Evolutionary conservation across 2,113 vertebrate species (phyloP), one percentile per base, ranked within the genome.

Genomic region (Cephalopholis sonnerati): DNA sequence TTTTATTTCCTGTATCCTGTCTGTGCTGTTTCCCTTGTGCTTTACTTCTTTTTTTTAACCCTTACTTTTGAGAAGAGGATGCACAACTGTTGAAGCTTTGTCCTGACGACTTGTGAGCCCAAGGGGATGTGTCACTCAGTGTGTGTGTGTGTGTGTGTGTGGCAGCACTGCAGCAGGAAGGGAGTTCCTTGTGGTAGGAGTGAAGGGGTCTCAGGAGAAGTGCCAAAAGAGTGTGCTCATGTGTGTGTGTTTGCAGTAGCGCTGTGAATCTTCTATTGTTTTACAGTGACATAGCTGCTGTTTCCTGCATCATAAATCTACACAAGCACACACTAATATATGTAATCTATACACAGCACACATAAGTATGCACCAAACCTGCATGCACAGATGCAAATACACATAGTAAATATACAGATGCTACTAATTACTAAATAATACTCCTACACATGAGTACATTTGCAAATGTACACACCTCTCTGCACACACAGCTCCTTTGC

Each of bases 221-320:
- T 59, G 76, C 79, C 77, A 87, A 77, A 82, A 75, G 24, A 50
- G 66, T 61, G 25, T 80, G 65, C 68, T 70, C 66, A 29, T 57
- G 58, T 64, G 63, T 78, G 79, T 74, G 57, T 81, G 58, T 74
- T 83, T 87, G 83, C 73, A 65, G 92, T 86, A 87, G 88, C 13
- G 65, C 92, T 55, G 93, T 94, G 95, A 92, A 96, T 96, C 95
- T 93, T 95, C 96, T 90, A 96, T 97, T 97, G 96, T 97, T 96
- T 95, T 93, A 89, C 86, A 93, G 83, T 93, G 85, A 94, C 95
- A 95, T 65, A 76, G 87, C 64, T 62, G 83, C 93, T 91, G 95
- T 96, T 97, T 97, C 96, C 97, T 96, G 92, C 74, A 88, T 92
- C 79, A 96, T 97, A 96, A 97, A 97, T 97, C 96, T 95, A 92